phyloP scores from a whole-genome alignment of 2,113 vertebrate genomes.

The Ameiurus melas region DNA sequence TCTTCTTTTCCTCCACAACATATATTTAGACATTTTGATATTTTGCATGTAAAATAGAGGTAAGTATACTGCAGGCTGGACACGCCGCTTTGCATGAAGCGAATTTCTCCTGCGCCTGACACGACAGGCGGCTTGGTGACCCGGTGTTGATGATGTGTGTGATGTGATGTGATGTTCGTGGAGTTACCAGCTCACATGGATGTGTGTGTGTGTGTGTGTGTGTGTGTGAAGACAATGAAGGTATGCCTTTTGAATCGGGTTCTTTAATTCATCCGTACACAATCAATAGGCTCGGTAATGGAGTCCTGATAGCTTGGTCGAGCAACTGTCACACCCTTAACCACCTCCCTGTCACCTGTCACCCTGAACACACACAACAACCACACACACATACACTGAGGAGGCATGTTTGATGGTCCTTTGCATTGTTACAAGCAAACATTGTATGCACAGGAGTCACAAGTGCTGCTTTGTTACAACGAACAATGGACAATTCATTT shows the following conservation, averaged over 20 bases:
- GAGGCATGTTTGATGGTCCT: not conserved
- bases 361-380: slow-evolving; percentile 37
- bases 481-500: not conserved
- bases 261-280: slow-evolving; percentile 79
- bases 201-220: slow-evolving; percentile 24
- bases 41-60: not conserved
- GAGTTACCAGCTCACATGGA: not conserved
- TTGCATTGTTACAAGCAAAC: not conserved
- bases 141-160: slow-evolving; percentile 25
- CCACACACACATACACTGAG: slow-evolving; percentile 23
- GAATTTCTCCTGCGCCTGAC: not conserved
- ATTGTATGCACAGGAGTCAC: not conserved
- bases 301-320: slow-evolving; percentile 81
- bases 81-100: not conserved
- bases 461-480: not conserved
- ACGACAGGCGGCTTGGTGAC: slow-evolving; percentile 36
- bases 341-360: slow-evolving; percentile 52
- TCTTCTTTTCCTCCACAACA: not conserved
- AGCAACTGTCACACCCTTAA: slow-evolving; percentile 71
- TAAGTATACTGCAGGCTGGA: not conserved
- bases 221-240: slow-evolving; percentile 30
- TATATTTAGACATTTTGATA: not conserved
- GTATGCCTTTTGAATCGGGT: slow-evolving; percentile 54
- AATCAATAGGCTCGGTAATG: slow-evolving; percentile 81
- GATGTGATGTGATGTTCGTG: slow-evolving; percentile 39